Percentiles rank a stretch among this genome's conserved stretches.
phyloP scores from a whole-genome alignment of 2,113 vertebrate genomes.

The Microtus oregoni region DNA sequence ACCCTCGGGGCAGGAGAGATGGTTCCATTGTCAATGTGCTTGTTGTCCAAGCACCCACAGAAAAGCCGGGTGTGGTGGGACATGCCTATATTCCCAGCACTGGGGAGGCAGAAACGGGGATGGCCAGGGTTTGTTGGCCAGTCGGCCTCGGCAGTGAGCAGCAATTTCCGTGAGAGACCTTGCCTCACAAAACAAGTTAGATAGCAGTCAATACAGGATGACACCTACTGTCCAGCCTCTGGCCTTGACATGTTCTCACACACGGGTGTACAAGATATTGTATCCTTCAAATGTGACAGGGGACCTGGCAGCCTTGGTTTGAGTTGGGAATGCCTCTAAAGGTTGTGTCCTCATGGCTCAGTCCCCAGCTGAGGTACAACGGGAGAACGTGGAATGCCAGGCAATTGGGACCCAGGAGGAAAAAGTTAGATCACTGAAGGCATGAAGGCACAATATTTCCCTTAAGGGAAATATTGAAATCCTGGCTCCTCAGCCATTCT shows the following conservation, averaged over 20 bases:
- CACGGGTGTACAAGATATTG: too few species aligned
- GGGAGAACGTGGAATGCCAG: neutral
- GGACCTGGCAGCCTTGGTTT: neutral
- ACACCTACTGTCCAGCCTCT: neutral
- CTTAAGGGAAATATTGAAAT: too few species aligned
- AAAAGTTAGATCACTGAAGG: too few species aligned
- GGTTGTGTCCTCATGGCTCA: neutral
- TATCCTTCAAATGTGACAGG: neutral
- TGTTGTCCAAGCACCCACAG: too few species aligned
- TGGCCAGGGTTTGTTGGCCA: neutral
- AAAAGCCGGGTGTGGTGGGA: neutral
- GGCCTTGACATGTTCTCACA: neutral
- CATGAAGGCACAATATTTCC: too few species aligned
- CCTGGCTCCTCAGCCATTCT: neutral
- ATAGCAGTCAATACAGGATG: neutral
- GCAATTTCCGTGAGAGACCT: neutral
- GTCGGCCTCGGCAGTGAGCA: neutral
- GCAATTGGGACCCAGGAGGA: neutral
- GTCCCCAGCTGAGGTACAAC: too few species aligned
- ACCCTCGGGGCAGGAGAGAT: neutral
- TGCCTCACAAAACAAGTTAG: neutral
- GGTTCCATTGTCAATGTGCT: too few species aligned
- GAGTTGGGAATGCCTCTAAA: neutral
- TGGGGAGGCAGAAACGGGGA: neutral
- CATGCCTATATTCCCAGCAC: neutral